phyloP scores from a whole-genome alignment of 37 sponge, comb jelly and placozoan genomes.

The Bolinopsis microptera region DNA sequence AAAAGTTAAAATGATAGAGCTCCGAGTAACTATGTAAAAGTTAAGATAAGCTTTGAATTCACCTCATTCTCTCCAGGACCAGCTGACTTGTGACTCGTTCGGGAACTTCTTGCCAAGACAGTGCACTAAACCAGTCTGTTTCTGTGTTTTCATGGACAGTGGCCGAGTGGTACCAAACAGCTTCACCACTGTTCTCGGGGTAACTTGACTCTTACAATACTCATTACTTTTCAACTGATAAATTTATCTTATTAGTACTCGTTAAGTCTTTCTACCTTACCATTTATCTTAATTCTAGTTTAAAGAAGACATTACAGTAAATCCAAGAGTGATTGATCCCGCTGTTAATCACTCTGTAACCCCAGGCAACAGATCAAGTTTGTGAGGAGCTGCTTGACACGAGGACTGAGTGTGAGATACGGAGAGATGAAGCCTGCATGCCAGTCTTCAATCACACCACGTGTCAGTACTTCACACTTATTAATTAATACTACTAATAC shows the following conservation, averaged over 20 bases:
- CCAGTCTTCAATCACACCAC: not conserved
- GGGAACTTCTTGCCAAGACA: constrained; percentile 52
- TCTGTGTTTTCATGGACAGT: constrained; percentile 63
- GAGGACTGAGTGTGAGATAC: not conserved
- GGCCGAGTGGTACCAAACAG: not conserved
- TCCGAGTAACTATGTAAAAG: too few species aligned
- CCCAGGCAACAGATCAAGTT: not conserved
- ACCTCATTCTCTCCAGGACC: not conserved
- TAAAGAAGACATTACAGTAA: not conserved
- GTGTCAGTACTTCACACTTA: not conserved
- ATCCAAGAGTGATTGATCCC: too few species aligned
- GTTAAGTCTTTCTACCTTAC: too few species aligned
- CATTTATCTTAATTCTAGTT: not conserved
- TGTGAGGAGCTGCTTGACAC: not conserved
- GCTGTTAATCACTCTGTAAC: not conserved
- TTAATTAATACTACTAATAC: too few species aligned
- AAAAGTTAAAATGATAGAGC: too few species aligned
- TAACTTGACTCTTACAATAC: too few species aligned
- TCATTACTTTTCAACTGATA: too few species aligned
- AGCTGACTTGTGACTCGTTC: constrained; percentile 18
- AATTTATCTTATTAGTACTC: too few species aligned
- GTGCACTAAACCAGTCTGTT: constrained; percentile 8
- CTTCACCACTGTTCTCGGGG: not conserved
- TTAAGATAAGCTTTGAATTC: too few species aligned
- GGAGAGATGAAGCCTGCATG: constrained; percentile 33